Evolutionary conservation across 2,113 vertebrate genomes (phyloP).

Genomic region (Sorex fumeus): DNA sequence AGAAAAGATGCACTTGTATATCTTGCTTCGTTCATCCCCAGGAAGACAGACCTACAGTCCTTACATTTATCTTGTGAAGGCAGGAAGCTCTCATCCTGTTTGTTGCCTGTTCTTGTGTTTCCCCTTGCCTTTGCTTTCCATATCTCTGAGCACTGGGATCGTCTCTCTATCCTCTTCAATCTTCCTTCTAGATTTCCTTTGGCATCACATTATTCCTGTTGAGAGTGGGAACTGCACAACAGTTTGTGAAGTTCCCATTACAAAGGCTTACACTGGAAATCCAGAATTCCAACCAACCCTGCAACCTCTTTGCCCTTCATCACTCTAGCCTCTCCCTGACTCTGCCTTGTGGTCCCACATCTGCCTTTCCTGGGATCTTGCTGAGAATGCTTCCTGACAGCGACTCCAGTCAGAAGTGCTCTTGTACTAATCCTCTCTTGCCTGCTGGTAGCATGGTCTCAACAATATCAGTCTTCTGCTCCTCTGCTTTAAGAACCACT

Average conservation of each 20-base stretch:
- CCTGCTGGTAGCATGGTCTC: not conserved
- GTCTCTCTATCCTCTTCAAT: not conserved
- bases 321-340: not conserved
- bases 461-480: not conserved
- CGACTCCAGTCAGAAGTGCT: not conserved
- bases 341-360: accelerated
- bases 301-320: accelerated
- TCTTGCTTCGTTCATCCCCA: not conserved
- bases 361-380: accelerated
- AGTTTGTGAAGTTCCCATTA: too few species aligned
- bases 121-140: not conserved
- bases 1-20: not conserved
- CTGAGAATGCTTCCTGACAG: not conserved
- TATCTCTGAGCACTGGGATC: not conserved
- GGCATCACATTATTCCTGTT: not conserved
- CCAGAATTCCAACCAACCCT: not conserved
- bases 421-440: not conserved
- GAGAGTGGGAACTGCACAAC: not conserved
- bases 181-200: not conserved
- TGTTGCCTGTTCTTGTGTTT: not conserved
- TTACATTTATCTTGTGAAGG: not conserved
- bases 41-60: not conserved
- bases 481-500: not conserved
- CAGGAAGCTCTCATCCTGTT: not conserved
- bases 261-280: not conserved